Conservation (phyloP, 2,113 vertebrate species). For the Electrona antarctica region DNA sequence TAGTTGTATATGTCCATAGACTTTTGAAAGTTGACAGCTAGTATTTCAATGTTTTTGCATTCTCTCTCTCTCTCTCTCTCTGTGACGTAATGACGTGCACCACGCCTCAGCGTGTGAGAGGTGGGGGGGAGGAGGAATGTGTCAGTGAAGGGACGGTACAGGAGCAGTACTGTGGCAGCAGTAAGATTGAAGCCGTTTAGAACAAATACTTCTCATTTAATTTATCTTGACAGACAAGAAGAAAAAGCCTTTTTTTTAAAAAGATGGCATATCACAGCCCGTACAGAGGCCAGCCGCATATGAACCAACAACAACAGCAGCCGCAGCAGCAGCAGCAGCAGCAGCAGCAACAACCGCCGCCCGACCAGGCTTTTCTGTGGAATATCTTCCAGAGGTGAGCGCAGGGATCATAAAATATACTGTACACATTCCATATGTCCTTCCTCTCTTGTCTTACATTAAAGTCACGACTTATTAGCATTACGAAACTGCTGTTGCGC, state of each 20-base stretch:
- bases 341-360: constrained; percentile 57
- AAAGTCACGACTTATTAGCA: constrained; percentile 33
- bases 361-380: constrained; percentile 81
- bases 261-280: constrained; percentile 82
- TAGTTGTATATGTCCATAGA: too few relatives aligned
- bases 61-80: too few relatives aligned
- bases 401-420: background rate
- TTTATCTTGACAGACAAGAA: constrained; percentile 24
- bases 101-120: constrained; percentile 33
- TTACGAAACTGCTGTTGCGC: constrained; percentile 37
- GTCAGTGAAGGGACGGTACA: constrained; percentile 24
- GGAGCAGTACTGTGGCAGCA: too few relatives aligned
- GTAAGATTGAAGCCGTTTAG: constrained; percentile 36
- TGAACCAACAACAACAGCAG: constrained; percentile 36
- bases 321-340: constrained; percentile 22
- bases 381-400: constrained; percentile 85
- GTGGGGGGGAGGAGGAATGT: constrained; percentile 36
- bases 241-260: constrained; percentile 18
- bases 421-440: background rate
- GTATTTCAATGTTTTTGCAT: too few relatives aligned
- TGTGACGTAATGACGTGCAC: too few relatives aligned
- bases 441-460: background rate
- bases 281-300: constrained; percentile 72
- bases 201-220: constrained; percentile 26
- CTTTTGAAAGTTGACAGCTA: too few relatives aligned